Evolutionary conservation across 2,113 vertebrate genomes (phyloP), one percentile per base, ranked within the genome.

Genomic region (Macaca fascicularis): DNA sequence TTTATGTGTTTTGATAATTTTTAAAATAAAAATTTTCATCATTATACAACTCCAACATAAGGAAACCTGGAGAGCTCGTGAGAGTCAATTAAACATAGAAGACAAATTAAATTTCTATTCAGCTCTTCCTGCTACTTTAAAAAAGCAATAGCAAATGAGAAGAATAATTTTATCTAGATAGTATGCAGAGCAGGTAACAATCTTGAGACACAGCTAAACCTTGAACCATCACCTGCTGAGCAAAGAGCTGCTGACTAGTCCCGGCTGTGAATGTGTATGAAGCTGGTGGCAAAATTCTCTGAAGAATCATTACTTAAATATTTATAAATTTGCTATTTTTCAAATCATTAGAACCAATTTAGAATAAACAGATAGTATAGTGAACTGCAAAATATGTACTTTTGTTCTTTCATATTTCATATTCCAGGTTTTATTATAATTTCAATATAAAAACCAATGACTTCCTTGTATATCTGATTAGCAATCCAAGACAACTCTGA

Each of bases 281-380:
- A 91, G 23, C 72, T 89, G 2, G 11, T 69, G 1, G 3, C 95
- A 48, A 94, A 85, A 95, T 80, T 81, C 22, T 40, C 78, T 92
- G 61, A 74, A 93, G 83, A 97, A 92, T n/a, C 70, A 5, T 5
- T 61, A 22, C 79, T 96, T 91, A 52, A 72, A 79, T 59, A 3
- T 74, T 94, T 94, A 84, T 23, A 86, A 93, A 89, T 76, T 30
- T 84, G 5, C 27, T 92, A 90, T 70, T 98, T 98, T 92, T 88
- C 50, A 35, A 76, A 1, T 97, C 84, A 98, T 95, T 97, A 69
- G 94, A 93, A 57, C 12, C 40, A 0, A 93, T 64, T 94, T 95
- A 92, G 19, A 22, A 25, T 16, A 72, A 76, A 81, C 48, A 50
- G 13, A 14, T 50, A 79, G 38, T 67, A 86, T 4, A 30, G 23